Base-by-base conservation (phyloP, 2,888 invertebrate genomes). In the Calameuta filiformis region DNA sequence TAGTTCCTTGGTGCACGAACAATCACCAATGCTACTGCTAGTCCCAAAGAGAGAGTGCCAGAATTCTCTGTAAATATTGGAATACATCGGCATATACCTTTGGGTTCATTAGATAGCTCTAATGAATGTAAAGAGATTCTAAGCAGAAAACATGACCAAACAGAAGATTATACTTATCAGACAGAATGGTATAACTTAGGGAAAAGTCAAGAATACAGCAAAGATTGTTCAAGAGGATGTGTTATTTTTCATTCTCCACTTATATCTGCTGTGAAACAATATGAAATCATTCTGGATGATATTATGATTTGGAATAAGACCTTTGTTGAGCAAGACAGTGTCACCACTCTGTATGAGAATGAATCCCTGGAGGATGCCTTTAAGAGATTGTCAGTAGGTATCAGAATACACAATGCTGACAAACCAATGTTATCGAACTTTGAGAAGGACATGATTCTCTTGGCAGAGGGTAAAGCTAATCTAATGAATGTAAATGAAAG, bases 221-320 rank as follows among this genome's bases (percentile, higher is more conserved):
- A 78, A 31, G 40, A 76, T 23, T 56, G 69, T n/a, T 15, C 30
- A 35, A 31, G 33, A 71, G 34, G 34, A 34, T 9, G 33, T 23
- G 12, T 33, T 33, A 71, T 31, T 33, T 71, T 71, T 31, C 34
- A 71, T 34, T 33, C 71, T 34, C 33, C 73, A 40, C 73, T 77
- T 68, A 68, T 81, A 34, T 68, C 77, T 33, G 35, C 77, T 35
- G 69, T 81, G n/a, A 84, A 83, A 73, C 78, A 80, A n/a, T 75
- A 81, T 74, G 79, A 81, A 78, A 82, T 79, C n/a, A 77, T 80
- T 23, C 79, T 82, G 4, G 85, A 87, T 35, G 86, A 88, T 79
- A 83, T 85, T 35, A 82, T 84, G 15, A 69, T 82, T 68, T 85
- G 85, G 83, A 84, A 84, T 30, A 80, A 83, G 71, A 81, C 79